phyloP scores from a whole-genome alignment of 2,113 vertebrate genomes.

The Nyctibius bracteatus region DNA sequence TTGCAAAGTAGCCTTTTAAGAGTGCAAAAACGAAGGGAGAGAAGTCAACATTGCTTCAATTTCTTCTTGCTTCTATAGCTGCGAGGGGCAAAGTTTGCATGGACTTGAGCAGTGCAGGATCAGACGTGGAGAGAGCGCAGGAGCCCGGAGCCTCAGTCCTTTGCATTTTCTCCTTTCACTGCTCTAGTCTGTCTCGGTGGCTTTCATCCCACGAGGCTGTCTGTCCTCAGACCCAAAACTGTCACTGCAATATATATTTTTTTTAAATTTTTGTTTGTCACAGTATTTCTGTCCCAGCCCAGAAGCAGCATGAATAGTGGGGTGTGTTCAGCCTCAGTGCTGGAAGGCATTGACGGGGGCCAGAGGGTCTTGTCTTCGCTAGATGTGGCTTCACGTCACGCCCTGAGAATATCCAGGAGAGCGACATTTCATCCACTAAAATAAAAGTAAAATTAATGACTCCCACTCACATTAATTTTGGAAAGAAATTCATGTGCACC shows the following conservation, averaged over 20 bases:
- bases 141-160: fast-evolving
- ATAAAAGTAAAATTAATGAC: slow-evolving; percentile 22
- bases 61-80: background rate
- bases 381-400: background rate
- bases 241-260: background rate
- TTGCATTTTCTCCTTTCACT: background rate
- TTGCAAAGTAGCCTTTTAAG: background rate
- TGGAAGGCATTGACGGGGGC: background rate
- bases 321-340: background rate
- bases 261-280: background rate
- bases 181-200: background rate
- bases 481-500: background rate
- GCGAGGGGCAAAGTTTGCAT: background rate
- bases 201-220: background rate
- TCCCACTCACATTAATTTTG: background rate
- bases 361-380: background rate
- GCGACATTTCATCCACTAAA: background rate
- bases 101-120: background rate
- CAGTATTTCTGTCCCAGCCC: background rate
- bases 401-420: background rate
- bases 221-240: background rate
- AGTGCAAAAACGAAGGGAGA: background rate
- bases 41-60: background rate
- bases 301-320: background rate
- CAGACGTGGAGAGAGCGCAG: background rate